These are phyloP conservation scores for Seriola quinqueradiata DNA, from an alignment of 2,113 vertebrate species.

Conservation along the genomic window DNA sequence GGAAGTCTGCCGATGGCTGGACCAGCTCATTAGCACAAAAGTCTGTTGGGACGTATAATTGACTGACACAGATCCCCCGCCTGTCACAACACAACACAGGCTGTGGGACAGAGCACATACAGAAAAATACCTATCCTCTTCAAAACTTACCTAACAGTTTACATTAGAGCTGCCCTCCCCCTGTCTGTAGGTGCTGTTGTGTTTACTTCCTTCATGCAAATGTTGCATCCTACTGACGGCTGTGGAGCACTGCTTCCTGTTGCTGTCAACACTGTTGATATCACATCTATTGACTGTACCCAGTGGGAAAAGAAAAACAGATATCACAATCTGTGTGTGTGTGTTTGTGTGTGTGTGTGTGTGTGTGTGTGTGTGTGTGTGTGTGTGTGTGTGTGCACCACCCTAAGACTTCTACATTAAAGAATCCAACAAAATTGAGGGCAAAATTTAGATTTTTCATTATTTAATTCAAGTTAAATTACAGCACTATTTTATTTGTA, in stretches of 20 bases:
- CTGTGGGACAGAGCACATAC: conserved; percentile 69
- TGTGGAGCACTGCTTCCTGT: conserved; percentile 70
- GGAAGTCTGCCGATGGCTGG: conserved; percentile 99
- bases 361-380: conserved; percentile 28
- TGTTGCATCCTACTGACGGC: conserved; percentile 81
- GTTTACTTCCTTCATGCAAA: conserved; percentile 82
- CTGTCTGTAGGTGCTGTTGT: conserved; percentile 75
- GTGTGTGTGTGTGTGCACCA: conserved; percentile 20
- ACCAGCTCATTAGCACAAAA: conserved; percentile 99
- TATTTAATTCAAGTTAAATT: not conserved
- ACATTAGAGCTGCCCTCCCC: conserved; percentile 59
- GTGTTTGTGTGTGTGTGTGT: conserved; percentile 26
- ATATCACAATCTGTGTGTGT: conserved; percentile 28
- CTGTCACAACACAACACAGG: conserved; percentile 97
- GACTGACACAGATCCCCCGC: conserved; percentile 94
- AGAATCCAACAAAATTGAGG: not conserved
- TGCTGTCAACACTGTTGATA: conserved; percentile 67
- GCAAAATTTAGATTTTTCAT: not conserved
- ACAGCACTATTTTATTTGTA: not conserved
- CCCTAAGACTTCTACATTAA: not conserved
- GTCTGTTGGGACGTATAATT: conserved; percentile 99
- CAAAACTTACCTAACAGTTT: conserved; percentile 82
- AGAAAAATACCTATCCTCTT: conserved; percentile 79
- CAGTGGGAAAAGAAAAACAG: conserved; percentile 50
- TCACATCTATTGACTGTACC: conserved; percentile 63